Percentiles rank a stretch among this genome's conserved stretches.
phyloP scores from a whole-genome alignment of 2,888 invertebrate species.

The Teleogryllus oceanicus region DNA sequence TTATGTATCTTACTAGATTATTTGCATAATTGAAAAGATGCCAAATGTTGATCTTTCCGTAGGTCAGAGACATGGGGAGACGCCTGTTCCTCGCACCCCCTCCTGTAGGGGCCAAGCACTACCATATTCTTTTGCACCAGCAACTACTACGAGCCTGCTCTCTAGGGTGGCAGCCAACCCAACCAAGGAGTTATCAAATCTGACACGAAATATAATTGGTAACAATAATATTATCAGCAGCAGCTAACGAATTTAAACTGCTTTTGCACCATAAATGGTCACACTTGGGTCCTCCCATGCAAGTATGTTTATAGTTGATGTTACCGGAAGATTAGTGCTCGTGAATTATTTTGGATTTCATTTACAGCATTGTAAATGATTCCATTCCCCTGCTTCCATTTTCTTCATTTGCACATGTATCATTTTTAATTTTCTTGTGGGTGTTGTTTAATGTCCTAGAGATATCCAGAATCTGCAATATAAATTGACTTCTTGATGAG shows the following conservation, averaged over 20 bases:
- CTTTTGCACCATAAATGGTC: slow-evolving; percentile 18
- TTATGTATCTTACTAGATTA: too few species aligned
- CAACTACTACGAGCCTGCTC: not conserved
- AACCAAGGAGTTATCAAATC: not conserved
- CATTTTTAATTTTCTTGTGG: too few species aligned
- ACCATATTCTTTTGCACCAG: slow-evolving; percentile 18
- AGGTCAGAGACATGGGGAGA: slow-evolving; percentile 9
- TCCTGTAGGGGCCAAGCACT: slow-evolving; percentile 9
- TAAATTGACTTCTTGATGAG: too few species aligned
- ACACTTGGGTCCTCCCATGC: not conserved
- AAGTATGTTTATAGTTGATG: slow-evolving; percentile 9
- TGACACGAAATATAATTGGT: slow-evolving; percentile 1
- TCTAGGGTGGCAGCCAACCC: not conserved
- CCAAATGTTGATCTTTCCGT: not conserved
- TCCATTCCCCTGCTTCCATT: not conserved
- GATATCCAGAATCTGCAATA: too few species aligned
- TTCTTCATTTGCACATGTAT: not conserved
- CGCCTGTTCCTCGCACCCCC: slow-evolving; percentile 6
- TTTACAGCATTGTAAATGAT: not conserved
- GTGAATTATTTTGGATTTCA: not conserved
- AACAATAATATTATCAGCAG: slow-evolving; percentile 18
- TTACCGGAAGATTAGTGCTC: not conserved
- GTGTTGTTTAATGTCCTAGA: too few species aligned
- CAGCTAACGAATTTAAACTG: not conserved
- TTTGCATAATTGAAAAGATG: too few species aligned